Conservation (phyloP, 2,888 invertebrate genomes). For the Pristionchus arcanus region DNA sequence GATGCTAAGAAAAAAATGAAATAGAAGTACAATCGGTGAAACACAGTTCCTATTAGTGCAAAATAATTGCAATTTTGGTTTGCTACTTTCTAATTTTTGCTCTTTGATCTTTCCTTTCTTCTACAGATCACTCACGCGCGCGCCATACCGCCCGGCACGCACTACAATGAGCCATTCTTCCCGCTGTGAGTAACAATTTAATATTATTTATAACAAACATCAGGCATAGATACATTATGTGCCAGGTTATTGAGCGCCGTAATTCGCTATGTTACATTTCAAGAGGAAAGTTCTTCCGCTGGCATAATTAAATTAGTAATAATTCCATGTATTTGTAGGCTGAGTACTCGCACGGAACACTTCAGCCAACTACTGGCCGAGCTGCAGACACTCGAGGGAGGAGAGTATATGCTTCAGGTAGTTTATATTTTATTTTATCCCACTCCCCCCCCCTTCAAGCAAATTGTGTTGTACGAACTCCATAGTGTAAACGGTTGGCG, state of each 20-base stretch:
- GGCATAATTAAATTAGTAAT: too few relatives aligned
- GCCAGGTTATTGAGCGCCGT: not conserved
- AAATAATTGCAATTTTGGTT: not conserved
- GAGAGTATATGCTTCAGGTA: too few relatives aligned
- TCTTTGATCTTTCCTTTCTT: not conserved
- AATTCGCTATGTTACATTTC: too few relatives aligned
- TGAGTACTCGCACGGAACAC: slow-evolving; percentile 3
- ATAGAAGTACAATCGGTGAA: too few relatives aligned
- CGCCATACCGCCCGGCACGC: not conserved
- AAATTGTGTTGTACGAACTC: too few relatives aligned
- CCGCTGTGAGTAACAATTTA: not conserved
- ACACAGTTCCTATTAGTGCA: not conserved
- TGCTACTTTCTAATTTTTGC: not conserved
- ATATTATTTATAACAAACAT: too few relatives aligned
- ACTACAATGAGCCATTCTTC: not conserved
- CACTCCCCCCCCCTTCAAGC: too few relatives aligned
- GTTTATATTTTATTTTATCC: too few relatives aligned
- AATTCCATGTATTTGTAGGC: not conserved
- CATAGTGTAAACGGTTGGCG: too few relatives aligned
- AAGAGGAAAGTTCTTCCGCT: too few relatives aligned
- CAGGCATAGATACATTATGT: not conserved
- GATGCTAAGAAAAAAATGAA: too few relatives aligned
- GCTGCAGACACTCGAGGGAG: not conserved
- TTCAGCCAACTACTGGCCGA: not conserved
- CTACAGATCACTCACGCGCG: slow-evolving; percentile 8